Evolutionary conservation across 2,797 vertebrate species (phyloP).

Genomic region (Phrynocephalus vlangalii): DNA sequence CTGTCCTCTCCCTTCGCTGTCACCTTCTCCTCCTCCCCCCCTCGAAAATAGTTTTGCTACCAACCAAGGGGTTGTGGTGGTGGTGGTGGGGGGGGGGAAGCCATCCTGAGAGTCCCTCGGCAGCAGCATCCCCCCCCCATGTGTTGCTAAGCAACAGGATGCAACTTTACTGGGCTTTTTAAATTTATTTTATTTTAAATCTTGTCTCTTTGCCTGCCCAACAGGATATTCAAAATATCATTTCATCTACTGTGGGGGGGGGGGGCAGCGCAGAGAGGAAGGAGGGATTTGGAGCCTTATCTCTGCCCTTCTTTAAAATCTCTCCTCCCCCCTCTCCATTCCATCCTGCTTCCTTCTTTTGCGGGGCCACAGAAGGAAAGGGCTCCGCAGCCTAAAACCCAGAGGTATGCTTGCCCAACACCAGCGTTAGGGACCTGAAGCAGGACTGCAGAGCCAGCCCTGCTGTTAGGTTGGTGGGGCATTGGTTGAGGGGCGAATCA

Average conservation of each 20-base stretch:
- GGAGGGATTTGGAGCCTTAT: not conserved
- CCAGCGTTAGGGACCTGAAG: too few species aligned
- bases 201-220: not conserved
- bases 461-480: too few species aligned
- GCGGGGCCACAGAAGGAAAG: not conserved
- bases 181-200: not conserved
- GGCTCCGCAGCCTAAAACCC: too few species aligned
- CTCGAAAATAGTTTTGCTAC: not conserved
- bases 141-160: slow-evolving; percentile 38
- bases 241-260: not conserved
- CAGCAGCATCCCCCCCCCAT: not conserved
- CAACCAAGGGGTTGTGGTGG: not conserved
- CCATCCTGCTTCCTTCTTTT: not conserved
- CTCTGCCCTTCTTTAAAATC: too few species aligned
- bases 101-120: not conserved
- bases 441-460: too few species aligned
- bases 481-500: too few species aligned
- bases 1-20: too few species aligned
- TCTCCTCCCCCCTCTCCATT: too few species aligned
- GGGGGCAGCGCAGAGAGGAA: too few species aligned
- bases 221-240: slow-evolving; percentile 36
- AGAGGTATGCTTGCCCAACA: too few species aligned
- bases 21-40: not conserved
- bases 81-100: too few species aligned
- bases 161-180: slow-evolving; percentile 17